Base-by-base conservation (phyloP, 2,113 vertebrate genomes). In the Mystacornis crossleyi region DNA sequence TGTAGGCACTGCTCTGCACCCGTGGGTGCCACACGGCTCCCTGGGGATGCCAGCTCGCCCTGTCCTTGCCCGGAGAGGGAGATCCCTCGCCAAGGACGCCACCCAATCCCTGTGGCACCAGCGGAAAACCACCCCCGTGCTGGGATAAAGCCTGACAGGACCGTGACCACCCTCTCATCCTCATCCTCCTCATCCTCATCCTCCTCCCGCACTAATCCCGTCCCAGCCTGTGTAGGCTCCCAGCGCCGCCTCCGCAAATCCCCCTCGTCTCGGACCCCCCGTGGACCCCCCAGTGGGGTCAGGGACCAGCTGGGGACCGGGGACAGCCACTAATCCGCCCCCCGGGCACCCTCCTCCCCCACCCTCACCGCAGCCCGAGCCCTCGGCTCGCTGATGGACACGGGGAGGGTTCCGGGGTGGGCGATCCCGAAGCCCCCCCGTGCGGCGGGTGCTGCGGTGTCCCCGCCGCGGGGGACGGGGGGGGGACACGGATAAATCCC, bases 351-450 rank as follows among this genome's bases (percentile, higher is more conserved):
- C 11, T 38, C 38, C 38, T 38, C 38, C 38, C 38, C 38, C 38
- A 38, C 38, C 38, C 38, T 21, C 38, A 2, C 6, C 3, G 0
- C 50, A 33, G 28, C 47, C 36, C 26, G 5, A 42, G 8, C 67
- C 72, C 62, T 14, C 14, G 1, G 19, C 65, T 50, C 16, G 0
- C 4, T 0, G 2, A 12, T 25, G 40, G 40, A 40, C 40, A 13
- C 12, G 40, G 40, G 40, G 40, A 38, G 40, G 40, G 40, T 40
- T 40, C 40, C 12, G 21, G 57, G n/a, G 8, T 1, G 23, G 42
- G 29, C n/a, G 20, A 48, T 10, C 48, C 71, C 40, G 5, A 18
- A 29, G 0, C 12, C 54, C n/a, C n/a, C 18, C 15, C 9, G 28
- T 7, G 50, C 26, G 9, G 51, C 1, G 6, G 51, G 7, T 29